These are phyloP conservation scores for Isurus oxyrinchus DNA, from an alignment of 2,113 vertebrate genomes.

Conservation along the genomic window DNA sequence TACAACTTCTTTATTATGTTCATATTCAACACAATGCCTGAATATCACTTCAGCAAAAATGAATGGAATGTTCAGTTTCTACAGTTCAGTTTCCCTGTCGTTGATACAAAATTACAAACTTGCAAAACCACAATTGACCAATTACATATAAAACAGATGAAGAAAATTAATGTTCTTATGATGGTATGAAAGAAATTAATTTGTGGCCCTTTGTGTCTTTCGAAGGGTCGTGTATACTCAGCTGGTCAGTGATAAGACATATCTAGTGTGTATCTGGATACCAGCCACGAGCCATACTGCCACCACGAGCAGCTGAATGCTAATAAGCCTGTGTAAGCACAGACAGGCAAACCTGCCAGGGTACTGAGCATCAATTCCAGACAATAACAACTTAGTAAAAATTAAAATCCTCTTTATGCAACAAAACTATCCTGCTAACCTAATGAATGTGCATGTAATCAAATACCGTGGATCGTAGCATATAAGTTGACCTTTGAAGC, in stretches of 20 bases:
- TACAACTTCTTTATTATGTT: neutral
- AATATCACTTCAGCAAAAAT: neutral
- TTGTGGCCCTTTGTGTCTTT: neutral
- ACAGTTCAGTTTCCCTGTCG: no score
- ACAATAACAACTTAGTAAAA: neutral
- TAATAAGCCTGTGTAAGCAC: neutral
- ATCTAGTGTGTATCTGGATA: neutral
- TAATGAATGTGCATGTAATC: neutral
- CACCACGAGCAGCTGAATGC: neutral
- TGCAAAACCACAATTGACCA: neutral
- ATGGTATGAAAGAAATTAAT: neutral
- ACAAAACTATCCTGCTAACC: neutral
- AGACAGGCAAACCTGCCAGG: neutral
- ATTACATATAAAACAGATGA: neutral
- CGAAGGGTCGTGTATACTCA: neutral
- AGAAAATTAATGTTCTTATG: neutral
- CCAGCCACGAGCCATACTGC: neutral
- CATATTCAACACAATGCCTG: neutral
- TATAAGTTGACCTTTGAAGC: neutral
- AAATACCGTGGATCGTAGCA: neutral
- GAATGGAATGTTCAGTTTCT: neutral
- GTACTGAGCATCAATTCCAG: neutral
- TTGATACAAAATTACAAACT: neutral
- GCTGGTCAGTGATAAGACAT: constrained; percentile 1
- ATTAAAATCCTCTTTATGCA: neutral